Conservation (phyloP, 2,888 invertebrate species). For the Drosophila fungiperda region DNA sequence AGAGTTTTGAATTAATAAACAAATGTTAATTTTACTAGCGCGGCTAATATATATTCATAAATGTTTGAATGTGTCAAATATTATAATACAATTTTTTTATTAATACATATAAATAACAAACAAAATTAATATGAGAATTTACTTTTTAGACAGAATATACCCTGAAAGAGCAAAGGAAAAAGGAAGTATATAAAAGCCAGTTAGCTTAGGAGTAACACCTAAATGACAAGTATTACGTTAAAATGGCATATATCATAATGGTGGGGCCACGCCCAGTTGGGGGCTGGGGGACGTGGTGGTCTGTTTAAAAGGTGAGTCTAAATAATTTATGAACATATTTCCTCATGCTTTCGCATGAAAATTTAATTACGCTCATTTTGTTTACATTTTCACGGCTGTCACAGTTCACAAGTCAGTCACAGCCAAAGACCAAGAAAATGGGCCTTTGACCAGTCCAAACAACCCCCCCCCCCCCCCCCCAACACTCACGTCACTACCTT, state of each 20-base stretch:
- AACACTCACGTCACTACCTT: too few relatives aligned
- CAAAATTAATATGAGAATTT: background rate
- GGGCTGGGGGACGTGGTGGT: background rate
- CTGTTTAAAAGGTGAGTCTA: constrained; percentile 20
- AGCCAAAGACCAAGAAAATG: constrained; percentile 21
- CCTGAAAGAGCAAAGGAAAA: background rate
- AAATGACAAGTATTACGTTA: constrained; percentile 6
- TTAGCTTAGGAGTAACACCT: constrained; percentile 20
- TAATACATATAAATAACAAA: background rate
- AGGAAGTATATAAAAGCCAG: background rate
- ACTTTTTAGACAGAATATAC: background rate
- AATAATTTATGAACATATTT: constrained; percentile 66
- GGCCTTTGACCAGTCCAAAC: constrained; percentile 50
- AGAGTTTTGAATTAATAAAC: too few relatives aligned
- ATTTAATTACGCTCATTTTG: constrained; percentile 76
- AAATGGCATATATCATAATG: background rate
- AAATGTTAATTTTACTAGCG: too few relatives aligned
- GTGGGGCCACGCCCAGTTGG: constrained; percentile 29
- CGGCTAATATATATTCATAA: background rate
- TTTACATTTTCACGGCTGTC: constrained; percentile 73
- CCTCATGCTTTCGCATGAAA: constrained; percentile 66
- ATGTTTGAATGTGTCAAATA: background rate
- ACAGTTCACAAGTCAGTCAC: constrained; percentile 28
- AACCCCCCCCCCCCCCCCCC: background rate
- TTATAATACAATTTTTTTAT: background rate